Evolutionary conservation across 2,797 vertebrate genomes (phyloP), one percentile per base, ranked within the genome.

Genomic region (Geotrypetes seraphini): DNA sequence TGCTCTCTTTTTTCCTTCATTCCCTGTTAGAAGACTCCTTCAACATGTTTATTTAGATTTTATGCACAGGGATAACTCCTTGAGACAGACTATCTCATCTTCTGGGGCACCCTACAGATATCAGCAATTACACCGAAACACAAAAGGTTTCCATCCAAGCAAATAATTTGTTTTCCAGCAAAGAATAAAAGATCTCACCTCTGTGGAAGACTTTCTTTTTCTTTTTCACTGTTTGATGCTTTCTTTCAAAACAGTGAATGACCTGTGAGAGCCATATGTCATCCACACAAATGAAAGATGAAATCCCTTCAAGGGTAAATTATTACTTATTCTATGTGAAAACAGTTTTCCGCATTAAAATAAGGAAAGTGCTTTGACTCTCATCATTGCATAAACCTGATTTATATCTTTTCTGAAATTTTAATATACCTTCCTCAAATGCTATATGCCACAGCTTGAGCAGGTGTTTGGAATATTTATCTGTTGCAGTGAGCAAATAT

Each of bases 61-160:
- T 65, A 69, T 68, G 42, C 56, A 54, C 33, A 33, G 39, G 44
- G 44, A 52, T 67, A 73, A 50, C 59, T 71, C 38, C 63, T 53
- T 70, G 59, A 66, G 51, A 71, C 35, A 69, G 56, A 73, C 47
- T 49, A 59, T 66, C 57, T 77, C 50, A 71, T 77, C 82, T 78
- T 66, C 60, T 39, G 49, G 29, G 62, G 66, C 61, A 40, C 61
- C 71, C 68, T 59, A 69, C 60, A 61, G 70, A 71, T 69, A 66
- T 30, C 52, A 62, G 47, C 63, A 73, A 75, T 71, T 79, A 73
- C 39, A 36, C 8, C 57, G 49, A 47, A 60, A 57, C 49, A 65
- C 45, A 73, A 67, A 79, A 68, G 62, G 31, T 62, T 78, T 74
- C 50, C 53, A 73, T 68, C 49, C 53, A 63, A 74, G 48, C 51